Base-by-base conservation (phyloP, 1,140 invertebrate genomes). In the Oryzaephilus surinamensis region DNA sequence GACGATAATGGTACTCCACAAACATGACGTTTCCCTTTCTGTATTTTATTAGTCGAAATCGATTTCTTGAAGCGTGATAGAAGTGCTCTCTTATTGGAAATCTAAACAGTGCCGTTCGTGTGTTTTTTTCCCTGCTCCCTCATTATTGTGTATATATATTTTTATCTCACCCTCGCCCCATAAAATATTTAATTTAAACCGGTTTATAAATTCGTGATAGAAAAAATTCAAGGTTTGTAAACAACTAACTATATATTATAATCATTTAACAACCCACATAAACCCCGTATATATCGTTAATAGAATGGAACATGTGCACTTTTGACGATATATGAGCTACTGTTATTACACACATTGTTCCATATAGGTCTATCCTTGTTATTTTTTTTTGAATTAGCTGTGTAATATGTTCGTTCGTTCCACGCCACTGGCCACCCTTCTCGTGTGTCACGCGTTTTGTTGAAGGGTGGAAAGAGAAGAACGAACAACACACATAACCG, bases 1-100 rank as follows among this genome's bases (percentile, higher is more conserved):
- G n/a, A n/a, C 32, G 39, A 23, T 35, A 35, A 35, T 34, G 19
- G 19, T 27, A 14, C 39, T 41, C 33, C 21, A 27, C 44, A 46
- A 46, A 46, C 44, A 46, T 33, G 20, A 36, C 44, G 33, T 46
- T 38, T 46, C 33, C 37, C 32, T 45, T 42, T 46, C 44, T 41
- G 35, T 46, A 46, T 46, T 46, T 46, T 46, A 46, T 46, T 46
- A 41, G 38, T 37, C 16, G 32, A 41, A 45, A 46, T 46, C 44
- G 39, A 46, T 46, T 41, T 39, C 44, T 32, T 26, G 11, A 23
- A 42, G 34, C 33, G 44, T 37, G 34, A 33, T 41, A 35, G 30
- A n/a, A 23, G 36, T 37, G 34, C 21, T 13, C 33, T 33, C 34
- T 37, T n/a, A n/a, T n/a, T n/a, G 11, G 15, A 16, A 8, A 14